A percentile compares a stretch with the other conserved stretches of the same genome.
Evolutionary conservation across 2,113 vertebrate genomes (phyloP).

Genomic region (Etheostoma spectabile): DNA sequence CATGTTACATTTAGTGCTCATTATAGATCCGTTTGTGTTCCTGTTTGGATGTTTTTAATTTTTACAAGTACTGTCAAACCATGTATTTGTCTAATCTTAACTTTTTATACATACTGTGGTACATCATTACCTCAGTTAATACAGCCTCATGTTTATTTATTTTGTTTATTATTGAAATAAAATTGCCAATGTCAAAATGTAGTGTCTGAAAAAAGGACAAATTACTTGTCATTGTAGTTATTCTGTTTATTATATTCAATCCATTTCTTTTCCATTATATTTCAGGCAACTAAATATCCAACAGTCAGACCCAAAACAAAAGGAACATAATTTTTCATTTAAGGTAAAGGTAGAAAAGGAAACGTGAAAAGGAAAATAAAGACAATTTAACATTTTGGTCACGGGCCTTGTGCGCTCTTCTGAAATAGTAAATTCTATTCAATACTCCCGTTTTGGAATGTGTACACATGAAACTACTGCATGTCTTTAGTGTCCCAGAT

Average conservation of each 20-base stretch:
- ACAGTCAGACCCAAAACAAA: background rate
- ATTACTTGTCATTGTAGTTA: slow-evolving; percentile 12
- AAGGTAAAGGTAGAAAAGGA: slow-evolving; percentile 7
- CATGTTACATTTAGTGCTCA: background rate
- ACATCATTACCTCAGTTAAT: background rate
- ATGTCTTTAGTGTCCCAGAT: background rate
- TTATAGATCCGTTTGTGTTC: background rate
- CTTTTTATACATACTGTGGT: background rate
- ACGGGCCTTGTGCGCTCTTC: slow-evolving; percentile 17
- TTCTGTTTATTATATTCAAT: slow-evolving; percentile 33
- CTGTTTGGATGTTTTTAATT: background rate
- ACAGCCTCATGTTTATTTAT: background rate
- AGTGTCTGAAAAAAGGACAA: background rate
- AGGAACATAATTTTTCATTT: background rate
- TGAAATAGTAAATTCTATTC: background rate
- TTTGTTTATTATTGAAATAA: slow-evolving; percentile 8
- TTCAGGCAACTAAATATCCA: slow-evolving; percentile 8
- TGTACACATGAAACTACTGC: background rate
- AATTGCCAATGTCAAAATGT: slow-evolving; percentile 5
- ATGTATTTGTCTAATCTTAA: background rate
- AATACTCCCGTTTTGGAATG: slow-evolving; percentile 1
- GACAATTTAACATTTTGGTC: slow-evolving; percentile 50
- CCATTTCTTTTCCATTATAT: background rate
- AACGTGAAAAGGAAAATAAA: slow-evolving; percentile 15
- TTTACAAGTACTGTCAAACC: background rate